A percentile compares a stretch with the other conserved stretches of the same genome.
Evolutionary conservation across 92 coral and sea anemone genomes (phyloP).

Genomic region (Porites cylindrica): DNA sequence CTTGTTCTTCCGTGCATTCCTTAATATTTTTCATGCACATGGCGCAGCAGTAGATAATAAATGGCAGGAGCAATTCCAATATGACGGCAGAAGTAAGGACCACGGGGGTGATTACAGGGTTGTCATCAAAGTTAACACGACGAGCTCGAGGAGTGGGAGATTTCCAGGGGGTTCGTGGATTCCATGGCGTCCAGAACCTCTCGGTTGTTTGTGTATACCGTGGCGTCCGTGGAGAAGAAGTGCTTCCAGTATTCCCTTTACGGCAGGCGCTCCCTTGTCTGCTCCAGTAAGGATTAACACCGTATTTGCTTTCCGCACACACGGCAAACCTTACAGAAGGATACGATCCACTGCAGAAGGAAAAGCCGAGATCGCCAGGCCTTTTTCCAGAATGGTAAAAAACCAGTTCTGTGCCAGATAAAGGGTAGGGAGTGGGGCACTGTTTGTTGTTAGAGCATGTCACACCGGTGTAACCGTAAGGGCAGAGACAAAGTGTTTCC

Average conservation of each 20-base stretch:
- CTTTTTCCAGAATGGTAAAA: slow-evolving; percentile 12
- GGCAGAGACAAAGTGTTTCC: slow-evolving; percentile 79
- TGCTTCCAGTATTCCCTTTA: background rate
- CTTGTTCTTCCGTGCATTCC: slow-evolving; percentile 42
- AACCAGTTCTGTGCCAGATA: slow-evolving; percentile 3
- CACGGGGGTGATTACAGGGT: slow-evolving; percentile 63
- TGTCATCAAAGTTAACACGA: slow-evolving; percentile 71
- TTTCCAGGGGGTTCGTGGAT: slow-evolving; percentile 12
- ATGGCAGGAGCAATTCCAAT: slow-evolving; percentile 23
- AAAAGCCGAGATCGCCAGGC: slow-evolving; percentile 65
- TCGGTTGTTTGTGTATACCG: no score
- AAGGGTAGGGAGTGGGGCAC: slow-evolving; percentile 43
- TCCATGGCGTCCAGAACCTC: no score
- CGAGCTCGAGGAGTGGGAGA: slow-evolving; percentile 4
- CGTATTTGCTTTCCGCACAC: slow-evolving; percentile 40
- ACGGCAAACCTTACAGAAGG: slow-evolving; percentile 57
- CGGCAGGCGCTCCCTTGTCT: slow-evolving; percentile 50
- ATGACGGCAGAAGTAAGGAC: background rate
- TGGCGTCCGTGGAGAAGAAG: background rate
- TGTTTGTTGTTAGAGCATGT: slow-evolving; percentile 47
- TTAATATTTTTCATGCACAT: slow-evolving; percentile 53
- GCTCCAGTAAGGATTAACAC: slow-evolving; percentile 27
- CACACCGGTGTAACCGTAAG: slow-evolving; percentile 57
- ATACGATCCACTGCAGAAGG: slow-evolving; percentile 58
- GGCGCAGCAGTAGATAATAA: slow-evolving; percentile 13